These are phyloP conservation scores for Anguilla megastoma DNA, from an alignment of 2,797 vertebrate genomes.

Conservation along the genomic window DNA sequence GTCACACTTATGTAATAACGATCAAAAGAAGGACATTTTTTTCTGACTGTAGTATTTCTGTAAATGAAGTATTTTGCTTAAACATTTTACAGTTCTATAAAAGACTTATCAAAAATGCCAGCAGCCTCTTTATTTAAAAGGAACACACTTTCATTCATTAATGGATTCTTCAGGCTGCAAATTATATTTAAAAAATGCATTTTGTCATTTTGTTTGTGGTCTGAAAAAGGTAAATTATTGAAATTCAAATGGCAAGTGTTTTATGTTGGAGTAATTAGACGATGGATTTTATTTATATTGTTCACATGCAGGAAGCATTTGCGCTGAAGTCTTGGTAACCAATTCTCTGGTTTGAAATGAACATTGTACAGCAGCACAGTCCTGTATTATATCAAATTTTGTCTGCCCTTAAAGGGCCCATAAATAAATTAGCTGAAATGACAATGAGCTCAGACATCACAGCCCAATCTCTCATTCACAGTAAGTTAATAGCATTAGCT, in stretches of 20 bases:
- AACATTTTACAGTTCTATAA: neutral
- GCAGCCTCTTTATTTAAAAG: neutral
- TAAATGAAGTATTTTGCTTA: neutral
- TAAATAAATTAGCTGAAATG: constrained; percentile 12
- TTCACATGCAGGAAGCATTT: neutral
- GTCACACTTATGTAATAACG: neutral
- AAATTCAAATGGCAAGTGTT: neutral
- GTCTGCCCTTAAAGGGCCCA: neutral
- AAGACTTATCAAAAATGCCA: neutral
- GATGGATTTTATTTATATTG: neutral
- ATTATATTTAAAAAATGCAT: neutral
- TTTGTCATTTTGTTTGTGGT: neutral
- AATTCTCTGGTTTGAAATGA: neutral
- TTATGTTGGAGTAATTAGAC: neutral
- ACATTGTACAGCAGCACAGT: neutral
- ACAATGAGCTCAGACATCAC: neutral
- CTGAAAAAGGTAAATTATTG: neutral
- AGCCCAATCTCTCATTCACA: neutral
- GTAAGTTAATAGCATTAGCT: neutral
- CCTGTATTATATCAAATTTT: neutral
- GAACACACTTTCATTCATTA: neutral
- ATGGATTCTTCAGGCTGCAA: neutral
- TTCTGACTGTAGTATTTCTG: neutral
- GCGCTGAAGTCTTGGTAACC: neutral
- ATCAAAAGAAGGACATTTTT: neutral